Conservation (phyloP, 2,888 invertebrate species). For the Stictocephala bisonia region DNA sequence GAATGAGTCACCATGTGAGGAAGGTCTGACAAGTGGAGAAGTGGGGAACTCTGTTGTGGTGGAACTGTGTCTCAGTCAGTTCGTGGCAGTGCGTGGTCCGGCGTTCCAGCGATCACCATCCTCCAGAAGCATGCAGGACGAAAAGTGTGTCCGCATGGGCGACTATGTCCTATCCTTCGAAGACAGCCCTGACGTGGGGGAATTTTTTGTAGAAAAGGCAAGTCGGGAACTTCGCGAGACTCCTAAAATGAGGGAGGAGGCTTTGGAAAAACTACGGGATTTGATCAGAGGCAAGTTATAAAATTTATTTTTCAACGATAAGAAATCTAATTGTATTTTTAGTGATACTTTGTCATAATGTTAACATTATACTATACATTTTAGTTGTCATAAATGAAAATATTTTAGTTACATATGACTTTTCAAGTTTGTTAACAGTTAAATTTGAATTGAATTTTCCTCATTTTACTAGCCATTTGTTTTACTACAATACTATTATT, state of each 20-base stretch:
- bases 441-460: too few relatives aligned
- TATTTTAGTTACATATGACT: too few relatives aligned
- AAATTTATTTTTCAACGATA: neutral
- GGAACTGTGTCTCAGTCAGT: too few relatives aligned
- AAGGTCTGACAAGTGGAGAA: too few relatives aligned
- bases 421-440: too few relatives aligned
- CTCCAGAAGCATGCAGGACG: conserved; percentile 68
- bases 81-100: neutral
- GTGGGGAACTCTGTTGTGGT: too few relatives aligned
- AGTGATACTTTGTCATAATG: too few relatives aligned
- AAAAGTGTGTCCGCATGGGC: conserved; percentile 77
- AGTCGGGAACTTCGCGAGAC: conserved; percentile 75
- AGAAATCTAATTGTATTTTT: neutral
- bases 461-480: too few relatives aligned
- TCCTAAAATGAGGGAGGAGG: conserved; percentile 71
- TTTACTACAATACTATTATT: too few relatives aligned
- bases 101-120: conserved; percentile 7
- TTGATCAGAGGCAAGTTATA: conserved; percentile 71
- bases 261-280: conserved; percentile 70
- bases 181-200: conserved; percentile 72
- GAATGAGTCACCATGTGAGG: too few relatives aligned
- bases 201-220: conserved; percentile 72
- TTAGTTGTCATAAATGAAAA: too few relatives aligned
- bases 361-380: too few relatives aligned
- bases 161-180: conserved; percentile 76